phyloP scores from a whole-genome alignment of 2,797 vertebrate species.

The Rhinogobio ventralis region DNA sequence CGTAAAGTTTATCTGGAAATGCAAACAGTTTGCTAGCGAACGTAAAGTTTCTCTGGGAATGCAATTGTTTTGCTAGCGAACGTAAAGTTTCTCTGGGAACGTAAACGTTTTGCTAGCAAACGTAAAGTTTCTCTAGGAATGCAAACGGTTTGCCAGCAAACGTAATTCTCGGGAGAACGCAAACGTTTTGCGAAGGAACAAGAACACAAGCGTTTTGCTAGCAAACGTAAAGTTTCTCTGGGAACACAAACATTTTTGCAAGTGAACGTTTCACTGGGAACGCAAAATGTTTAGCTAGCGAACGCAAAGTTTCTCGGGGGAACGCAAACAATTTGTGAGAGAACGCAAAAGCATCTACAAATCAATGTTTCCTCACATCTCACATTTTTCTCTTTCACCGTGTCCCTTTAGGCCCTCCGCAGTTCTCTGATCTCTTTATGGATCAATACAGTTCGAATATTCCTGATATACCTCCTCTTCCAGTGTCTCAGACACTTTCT shows the following conservation, averaged over 20 bases:
- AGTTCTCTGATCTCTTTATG: neutral
- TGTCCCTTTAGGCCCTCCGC: neutral
- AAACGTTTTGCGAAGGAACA: no score
- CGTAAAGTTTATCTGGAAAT: no score
- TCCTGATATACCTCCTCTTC: neutral
- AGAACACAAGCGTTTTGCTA: no score
- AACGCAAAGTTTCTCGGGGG: neutral
- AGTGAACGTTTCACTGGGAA: neutral
- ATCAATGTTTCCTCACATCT: neutral
- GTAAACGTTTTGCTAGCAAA: no score
- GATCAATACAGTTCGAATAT: neutral
- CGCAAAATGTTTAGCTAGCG: fast-evolving
- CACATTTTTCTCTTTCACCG: neutral
- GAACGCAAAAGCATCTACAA: neutral
- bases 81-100: no score
- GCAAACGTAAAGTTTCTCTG: no score
- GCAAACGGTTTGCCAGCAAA: fast-evolving
- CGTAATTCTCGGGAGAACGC: fast-evolving
- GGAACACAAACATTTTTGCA: fast-evolving
- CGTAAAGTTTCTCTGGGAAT: no score
- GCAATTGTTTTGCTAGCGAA: no score
- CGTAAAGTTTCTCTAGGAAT: fast-evolving
- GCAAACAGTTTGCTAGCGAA: no score
- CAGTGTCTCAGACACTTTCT: neutral
- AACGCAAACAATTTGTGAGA: fast-evolving